A percentile compares a stretch with the other conserved stretches of the same genome.
Conservation (phyloP, 1,140 invertebrate species). For the Himalopsyche phryganea region DNA sequence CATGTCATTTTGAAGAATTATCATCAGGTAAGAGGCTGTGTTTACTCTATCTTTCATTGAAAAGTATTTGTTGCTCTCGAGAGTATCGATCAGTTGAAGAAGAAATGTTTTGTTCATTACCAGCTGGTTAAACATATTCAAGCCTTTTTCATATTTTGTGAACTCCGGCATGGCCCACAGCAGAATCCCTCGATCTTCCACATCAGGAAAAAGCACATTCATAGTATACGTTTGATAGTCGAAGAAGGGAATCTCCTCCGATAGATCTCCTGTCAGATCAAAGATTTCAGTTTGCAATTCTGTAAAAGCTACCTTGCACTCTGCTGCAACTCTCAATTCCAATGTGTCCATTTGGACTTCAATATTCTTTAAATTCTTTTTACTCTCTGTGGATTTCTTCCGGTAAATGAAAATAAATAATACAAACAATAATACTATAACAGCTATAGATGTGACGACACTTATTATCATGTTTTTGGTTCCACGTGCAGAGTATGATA, state of each 20-base stretch:
- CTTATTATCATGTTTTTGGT: constrained; percentile 76
- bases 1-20: constrained; percentile 97
- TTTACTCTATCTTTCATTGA: constrained; percentile 78
- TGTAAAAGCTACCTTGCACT: constrained; percentile 99
- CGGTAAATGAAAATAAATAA: constrained; percentile 90
- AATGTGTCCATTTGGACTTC: constrained; percentile 99
- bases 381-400: constrained; percentile 94
- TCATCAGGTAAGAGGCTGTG: constrained; percentile 98
- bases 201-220: constrained; percentile 96
- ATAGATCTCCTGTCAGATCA: constrained; percentile 91
- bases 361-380: constrained; percentile 95
- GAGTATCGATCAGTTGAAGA: constrained; percentile 91
- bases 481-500: constrained; percentile 85
- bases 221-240: constrained; percentile 97
- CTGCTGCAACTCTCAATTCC: constrained; percentile 93
- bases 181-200: constrained; percentile 88
- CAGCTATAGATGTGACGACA: constrained; percentile 69
- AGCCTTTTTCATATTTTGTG: constrained; percentile 86
- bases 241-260: constrained; percentile 94
- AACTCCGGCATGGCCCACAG: constrained; percentile 89
- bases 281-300: constrained; percentile 99
- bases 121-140: constrained; percentile 90
- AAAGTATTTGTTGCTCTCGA: constrained; percentile 90
- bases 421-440: constrained; percentile 76
- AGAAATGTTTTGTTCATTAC: constrained; percentile 98